Evolutionary conservation across 2,113 vertebrate genomes (phyloP).

Genomic region (Ornithorhynchus anatinus): DNA sequence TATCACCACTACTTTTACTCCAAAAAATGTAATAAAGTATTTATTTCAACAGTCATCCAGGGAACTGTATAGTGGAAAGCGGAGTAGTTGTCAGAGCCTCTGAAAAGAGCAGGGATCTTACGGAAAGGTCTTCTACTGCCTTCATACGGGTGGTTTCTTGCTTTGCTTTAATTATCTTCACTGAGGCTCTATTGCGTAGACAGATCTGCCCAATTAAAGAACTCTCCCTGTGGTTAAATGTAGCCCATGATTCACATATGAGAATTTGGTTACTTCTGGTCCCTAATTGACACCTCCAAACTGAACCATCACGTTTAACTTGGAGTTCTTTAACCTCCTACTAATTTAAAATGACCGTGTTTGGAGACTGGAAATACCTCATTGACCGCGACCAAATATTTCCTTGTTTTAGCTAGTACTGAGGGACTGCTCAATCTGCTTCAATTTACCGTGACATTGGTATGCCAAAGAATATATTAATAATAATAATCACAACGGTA

Average conservation of each 20-base stretch:
- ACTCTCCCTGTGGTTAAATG: neutral
- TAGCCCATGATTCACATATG: conserved; percentile 2
- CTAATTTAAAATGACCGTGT: neutral
- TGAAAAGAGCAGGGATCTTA: neutral
- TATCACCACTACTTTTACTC: neutral
- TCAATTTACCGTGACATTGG: neutral
- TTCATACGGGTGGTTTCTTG: neutral
- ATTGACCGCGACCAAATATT: neutral
- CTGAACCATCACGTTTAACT: neutral
- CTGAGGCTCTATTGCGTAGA: conserved; percentile 17
- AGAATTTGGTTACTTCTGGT: conserved; percentile 1
- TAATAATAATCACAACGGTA: neutral
- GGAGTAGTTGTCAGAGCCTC: neutral
- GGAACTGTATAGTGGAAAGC: neutral
- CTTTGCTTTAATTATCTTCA: conserved; percentile 35
- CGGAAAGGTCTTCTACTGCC: neutral
- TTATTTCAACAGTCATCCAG: neutral
- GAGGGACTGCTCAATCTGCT: neutral
- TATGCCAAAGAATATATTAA: neutral
- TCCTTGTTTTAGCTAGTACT: neutral
- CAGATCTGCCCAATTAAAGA: conserved; percentile 49
- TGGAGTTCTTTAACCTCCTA: neutral
- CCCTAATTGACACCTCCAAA: neutral
- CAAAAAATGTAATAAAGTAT: neutral
- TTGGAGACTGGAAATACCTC: neutral